Evolutionary conservation across 2,888 invertebrate genomes (phyloP).

Genomic region (Folsomia manolachei): DNA sequence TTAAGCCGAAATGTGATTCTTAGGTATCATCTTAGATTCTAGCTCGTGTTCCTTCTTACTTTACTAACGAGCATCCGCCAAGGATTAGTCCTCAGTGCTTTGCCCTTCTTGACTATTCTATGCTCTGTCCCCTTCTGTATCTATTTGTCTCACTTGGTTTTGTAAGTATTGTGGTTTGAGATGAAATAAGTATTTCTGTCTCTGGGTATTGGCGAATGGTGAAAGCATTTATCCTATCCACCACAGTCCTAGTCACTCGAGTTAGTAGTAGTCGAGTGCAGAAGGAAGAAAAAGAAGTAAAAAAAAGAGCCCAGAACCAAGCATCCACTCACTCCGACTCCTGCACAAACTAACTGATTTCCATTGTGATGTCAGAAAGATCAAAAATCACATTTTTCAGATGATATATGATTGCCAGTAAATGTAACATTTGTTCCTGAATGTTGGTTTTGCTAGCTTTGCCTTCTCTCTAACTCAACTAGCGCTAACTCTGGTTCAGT

Average conservation of each 20-base stretch:
- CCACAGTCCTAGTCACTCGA: background rate
- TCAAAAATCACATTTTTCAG: constrained; percentile 2
- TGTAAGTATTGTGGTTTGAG: background rate
- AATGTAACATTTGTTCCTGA: constrained; percentile 42
- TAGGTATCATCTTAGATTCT: background rate
- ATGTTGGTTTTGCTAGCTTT: constrained; percentile 22
- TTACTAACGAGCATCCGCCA: background rate
- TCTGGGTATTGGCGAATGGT: background rate
- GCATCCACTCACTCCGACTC: background rate
- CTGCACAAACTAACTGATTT: no score
- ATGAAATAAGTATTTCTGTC: background rate
- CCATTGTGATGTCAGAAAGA: constrained; percentile 13
- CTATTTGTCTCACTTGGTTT: background rate
- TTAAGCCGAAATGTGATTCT: background rate
- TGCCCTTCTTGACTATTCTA: background rate
- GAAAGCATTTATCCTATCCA: background rate
- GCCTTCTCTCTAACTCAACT: constrained; percentile 25
- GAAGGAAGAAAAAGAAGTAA: no score
- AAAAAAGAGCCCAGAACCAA: background rate
- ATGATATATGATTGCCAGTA: constrained; percentile 41
- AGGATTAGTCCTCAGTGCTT: background rate
- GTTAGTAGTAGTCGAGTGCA: background rate
- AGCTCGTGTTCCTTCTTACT: background rate
- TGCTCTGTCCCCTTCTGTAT: background rate
- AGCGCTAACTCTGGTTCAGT: background rate